Percentiles rank a stretch among this genome's conserved stretches.
Evolutionary conservation across 1,140 invertebrate genomes (phyloP).

Genomic region (Bombus huntii): DNA sequence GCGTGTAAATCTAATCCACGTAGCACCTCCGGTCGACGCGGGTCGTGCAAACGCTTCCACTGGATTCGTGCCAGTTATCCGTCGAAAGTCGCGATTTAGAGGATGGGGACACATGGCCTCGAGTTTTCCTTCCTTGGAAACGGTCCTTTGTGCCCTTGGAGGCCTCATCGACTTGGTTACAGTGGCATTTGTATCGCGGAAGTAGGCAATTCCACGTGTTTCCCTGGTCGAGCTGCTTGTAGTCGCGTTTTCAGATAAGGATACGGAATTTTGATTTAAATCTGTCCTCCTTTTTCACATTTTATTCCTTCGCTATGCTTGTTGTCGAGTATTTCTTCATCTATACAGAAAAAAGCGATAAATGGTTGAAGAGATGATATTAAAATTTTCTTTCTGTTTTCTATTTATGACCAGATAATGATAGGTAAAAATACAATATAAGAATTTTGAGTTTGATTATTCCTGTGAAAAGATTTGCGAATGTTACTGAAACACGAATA

Average conservation of each 20-base stretch:
- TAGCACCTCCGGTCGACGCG: slow-evolving; percentile 5
- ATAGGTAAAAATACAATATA: no score
- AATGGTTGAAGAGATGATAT: no score
- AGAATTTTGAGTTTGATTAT: no score
- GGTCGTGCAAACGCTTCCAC: slow-evolving; percentile 31
- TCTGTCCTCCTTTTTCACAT: neutral
- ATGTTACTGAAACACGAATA: no score
- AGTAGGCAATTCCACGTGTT: slow-evolving; percentile 24
- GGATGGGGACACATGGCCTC: neutral
- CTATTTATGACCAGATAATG: no score
- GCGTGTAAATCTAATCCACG: slow-evolving; percentile 25
- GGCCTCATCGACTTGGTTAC: slow-evolving; percentile 33
- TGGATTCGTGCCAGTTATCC: slow-evolving; percentile 50
- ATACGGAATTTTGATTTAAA: slow-evolving; percentile 10
- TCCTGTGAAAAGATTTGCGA: no score
- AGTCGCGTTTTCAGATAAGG: neutral
- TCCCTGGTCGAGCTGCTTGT: neutral
- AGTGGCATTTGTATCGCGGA: slow-evolving; percentile 15
- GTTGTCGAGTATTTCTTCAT: neutral
- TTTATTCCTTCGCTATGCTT: neutral
- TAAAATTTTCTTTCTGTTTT: no score
- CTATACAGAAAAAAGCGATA: neutral
- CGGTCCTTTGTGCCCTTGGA: slow-evolving; percentile 27
- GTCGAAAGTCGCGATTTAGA: slow-evolving; percentile 49
- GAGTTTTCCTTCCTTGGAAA: slow-evolving; percentile 34